Evolutionary conservation across 2,888 invertebrate species (phyloP).

Genomic region (Mechanitis mazaeus): DNA sequence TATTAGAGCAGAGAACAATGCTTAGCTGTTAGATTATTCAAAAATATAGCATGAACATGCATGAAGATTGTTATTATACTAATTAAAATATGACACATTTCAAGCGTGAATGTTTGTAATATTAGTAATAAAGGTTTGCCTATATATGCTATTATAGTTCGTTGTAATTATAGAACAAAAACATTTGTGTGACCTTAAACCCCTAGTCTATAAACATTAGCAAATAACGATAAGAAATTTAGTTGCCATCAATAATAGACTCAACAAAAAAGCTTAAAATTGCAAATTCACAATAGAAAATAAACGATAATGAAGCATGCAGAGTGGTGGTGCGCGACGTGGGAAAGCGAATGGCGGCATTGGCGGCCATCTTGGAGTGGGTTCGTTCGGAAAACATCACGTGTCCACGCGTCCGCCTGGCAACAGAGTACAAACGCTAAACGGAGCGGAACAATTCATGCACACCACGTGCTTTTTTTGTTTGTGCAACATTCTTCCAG

Average conservation of each 20-base stretch:
- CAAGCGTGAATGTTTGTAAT: not conserved
- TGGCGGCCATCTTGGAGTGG: conserved; percentile 68
- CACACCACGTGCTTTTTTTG: conserved; percentile 67
- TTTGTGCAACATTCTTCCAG: conserved; percentile 62
- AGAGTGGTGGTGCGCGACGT: conserved; percentile 62
- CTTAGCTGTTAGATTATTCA: not conserved
- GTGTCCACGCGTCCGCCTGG: conserved; percentile 68
- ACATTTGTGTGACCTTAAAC: conserved; percentile 6
- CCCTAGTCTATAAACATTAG: conserved; percentile 9
- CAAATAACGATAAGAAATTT: conserved; percentile 24
- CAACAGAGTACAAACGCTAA: conserved; percentile 64
- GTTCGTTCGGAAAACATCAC: conserved; percentile 64
- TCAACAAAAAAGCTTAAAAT: conserved; percentile 45
- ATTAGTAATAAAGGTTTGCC: not conserved
- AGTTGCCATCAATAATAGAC: conserved; percentile 36
- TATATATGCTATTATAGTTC: too few relatives aligned
- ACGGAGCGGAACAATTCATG: conserved; percentile 68
- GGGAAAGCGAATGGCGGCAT: conserved; percentile 72
- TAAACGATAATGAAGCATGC: conserved; percentile 61
- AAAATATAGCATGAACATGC: not conserved
- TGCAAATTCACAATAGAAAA: conserved; percentile 58
- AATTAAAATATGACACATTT: not conserved
- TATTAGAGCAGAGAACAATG: conserved; percentile 35
- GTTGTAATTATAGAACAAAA: not conserved
- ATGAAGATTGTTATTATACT: not conserved